These are phyloP conservation scores for Lagria hirta DNA, from an alignment of 2,888 invertebrate species.

Conservation along the genomic window DNA sequence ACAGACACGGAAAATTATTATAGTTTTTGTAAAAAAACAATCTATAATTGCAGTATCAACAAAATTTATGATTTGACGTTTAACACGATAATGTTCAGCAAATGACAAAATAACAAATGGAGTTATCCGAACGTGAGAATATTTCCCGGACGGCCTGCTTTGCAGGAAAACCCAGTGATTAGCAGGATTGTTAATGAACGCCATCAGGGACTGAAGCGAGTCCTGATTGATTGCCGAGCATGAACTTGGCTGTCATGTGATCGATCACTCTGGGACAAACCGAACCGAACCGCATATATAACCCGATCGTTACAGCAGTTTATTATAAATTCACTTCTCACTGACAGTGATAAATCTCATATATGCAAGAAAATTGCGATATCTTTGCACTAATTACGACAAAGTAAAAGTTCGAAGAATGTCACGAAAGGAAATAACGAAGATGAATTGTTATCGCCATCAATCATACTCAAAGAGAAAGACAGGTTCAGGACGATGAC, in stretches of 20 bases:
- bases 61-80: no score
- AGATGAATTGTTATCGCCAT: slow-evolving; percentile 55
- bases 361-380: slow-evolving; percentile 16
- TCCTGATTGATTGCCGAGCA: slow-evolving; percentile 45
- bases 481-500: slow-evolving; percentile 25
- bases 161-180: slow-evolving; percentile 33
- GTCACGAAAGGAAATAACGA: slow-evolving; percentile 52
- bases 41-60: no score
- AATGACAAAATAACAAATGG: slow-evolving; percentile 18
- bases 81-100: no score
- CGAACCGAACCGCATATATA: slow-evolving; percentile 36
- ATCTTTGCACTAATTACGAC: slow-evolving; percentile 41
- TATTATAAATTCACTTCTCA: slow-evolving; percentile 41
- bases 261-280: slow-evolving; percentile 44
- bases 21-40: no score
- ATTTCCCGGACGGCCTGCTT: slow-evolving; percentile 33
- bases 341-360: slow-evolving; percentile 46
- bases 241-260: slow-evolving; percentile 47
- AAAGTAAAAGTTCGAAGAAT: slow-evolving; percentile 50
- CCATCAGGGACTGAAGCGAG: slow-evolving; percentile 33
- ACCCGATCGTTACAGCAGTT: slow-evolving; percentile 40
- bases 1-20: no score
- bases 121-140: slow-evolving; percentile 31
- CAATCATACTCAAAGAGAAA: slow-evolving; percentile 50
- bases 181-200: slow-evolving; percentile 43